Base-by-base conservation (phyloP, 1,140 invertebrate genomes). In the Drosophila mayri region DNA sequence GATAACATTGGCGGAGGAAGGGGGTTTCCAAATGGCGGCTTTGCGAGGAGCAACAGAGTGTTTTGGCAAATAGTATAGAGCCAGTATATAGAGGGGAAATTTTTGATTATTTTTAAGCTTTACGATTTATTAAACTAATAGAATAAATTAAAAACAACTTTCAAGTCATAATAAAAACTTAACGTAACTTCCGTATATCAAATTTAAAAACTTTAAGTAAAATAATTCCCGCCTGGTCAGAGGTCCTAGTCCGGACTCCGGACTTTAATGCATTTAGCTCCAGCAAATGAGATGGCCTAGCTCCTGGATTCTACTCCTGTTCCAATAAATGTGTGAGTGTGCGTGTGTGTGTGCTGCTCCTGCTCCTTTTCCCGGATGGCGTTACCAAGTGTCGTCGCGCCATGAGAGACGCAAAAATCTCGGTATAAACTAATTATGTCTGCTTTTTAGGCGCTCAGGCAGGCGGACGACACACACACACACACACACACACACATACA, bases 351-450 rank as follows among this genome's bases (percentile, higher is more conserved):
- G 18, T 40, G 3, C 25, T 16, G 28, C 25, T 37, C 43, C 35
- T 20, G 22, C 40, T 43, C 38, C 38, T 22, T 18, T 41, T 57
- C 37, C 38, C 20, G 38, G 47, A 20, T 16, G 32, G 20, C 40
- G 60, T 75, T 72, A 40, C 46, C 58, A 71, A 84, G 76, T 76
- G 81, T 64, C 50, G 81, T 64, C 55, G 71, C 40, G 58, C 61
- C 81, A 60, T 62, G 35, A 64, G 77, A 77, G 74, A 65, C 64
- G 76, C 54, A 60, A 76, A 86, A 86, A 86, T 88, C 79, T 79
- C 66, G 50, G 63, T 71, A 59, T 87, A 88, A 86, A 83, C 84
- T 83, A 86, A 86, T 86, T 87, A 86, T 82, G 76, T 83, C 79
- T 79, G 76, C 82, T 76, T 86, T 86, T 87, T 86, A 82, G 82